Base-by-base conservation (phyloP, 2,797 vertebrate genomes). In the Enteromius viviparus region DNA sequence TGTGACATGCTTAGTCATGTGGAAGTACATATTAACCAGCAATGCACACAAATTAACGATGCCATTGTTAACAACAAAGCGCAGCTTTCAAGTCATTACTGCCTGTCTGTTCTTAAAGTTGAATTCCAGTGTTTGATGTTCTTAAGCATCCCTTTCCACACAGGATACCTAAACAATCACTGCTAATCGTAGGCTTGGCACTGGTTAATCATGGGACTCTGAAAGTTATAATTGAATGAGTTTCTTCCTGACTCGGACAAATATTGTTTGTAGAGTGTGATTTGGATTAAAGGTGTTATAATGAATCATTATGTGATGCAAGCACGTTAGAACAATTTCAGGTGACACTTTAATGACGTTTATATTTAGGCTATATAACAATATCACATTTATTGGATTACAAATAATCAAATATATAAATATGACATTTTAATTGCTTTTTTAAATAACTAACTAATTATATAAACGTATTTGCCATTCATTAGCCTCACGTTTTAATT, bases 21-120 rank as follows among this genome's bases (percentile, higher is more conserved):
- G 68, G 84, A 88, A 77, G 42, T 62, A 68, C 58, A 85, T 85
- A 78, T 84, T 84, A 82, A 81, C 85, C 65, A 84, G 49, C 19
- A 19, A 69, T 40, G 64, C 26, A 15, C 29, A 49, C 71, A 72
- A 81, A 85, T 85, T 60, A 78, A 10, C 15, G 29, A 78, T 11
- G 0, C 2, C 78, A 11, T 15, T 7, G 58, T 7, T 76, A 78
- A 58, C 75, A 79, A 64, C 81, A 86, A 81, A 86, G 71, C 45
- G 6, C 76, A 64, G 49, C 32, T 62, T 66, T 80, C 64, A 42
- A 37, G 42, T 62, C 60, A 68, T 79, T 74, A 42, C n/a, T 29
- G 60, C n/a, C 37, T 55, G 47, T 45, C 37, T 55, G 23, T 66
- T 68, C 23, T 23, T 84, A 40, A 72, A 65, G 58, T 21, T 65